phyloP scores from a whole-genome alignment of 2,113 vertebrate genomes.

The Peromyscus maniculatus region DNA sequence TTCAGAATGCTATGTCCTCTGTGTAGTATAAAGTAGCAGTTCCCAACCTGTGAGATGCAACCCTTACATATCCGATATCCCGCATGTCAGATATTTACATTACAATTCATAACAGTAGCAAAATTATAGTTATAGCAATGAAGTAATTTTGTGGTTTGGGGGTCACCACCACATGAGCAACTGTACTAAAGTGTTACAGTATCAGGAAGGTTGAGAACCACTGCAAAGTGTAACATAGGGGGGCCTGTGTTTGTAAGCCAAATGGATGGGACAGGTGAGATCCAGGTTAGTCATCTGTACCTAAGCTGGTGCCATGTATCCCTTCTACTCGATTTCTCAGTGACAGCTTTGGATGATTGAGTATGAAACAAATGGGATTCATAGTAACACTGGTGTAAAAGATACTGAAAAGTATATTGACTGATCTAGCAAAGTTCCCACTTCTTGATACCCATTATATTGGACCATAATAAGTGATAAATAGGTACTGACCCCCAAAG shows the following conservation, averaged over 20 bases:
- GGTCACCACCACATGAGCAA: background rate
- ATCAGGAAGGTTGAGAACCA: background rate
- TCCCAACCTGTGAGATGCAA: background rate
- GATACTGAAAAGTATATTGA: background rate
- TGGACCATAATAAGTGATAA: background rate
- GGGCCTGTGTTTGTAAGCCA: background rate
- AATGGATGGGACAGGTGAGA: background rate
- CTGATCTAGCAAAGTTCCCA: background rate
- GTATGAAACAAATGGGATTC: background rate
- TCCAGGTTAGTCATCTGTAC: too few species aligned
- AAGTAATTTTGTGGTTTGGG: background rate
- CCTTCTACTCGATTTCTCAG: background rate
- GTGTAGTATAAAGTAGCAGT: background rate
- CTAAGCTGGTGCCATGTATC: background rate
- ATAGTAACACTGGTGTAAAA: background rate
- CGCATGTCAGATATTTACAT: background rate
- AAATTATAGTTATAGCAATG: background rate
- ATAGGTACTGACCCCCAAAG: background rate
- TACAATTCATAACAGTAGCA: background rate
- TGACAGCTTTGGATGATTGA: background rate
- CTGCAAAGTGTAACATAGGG: background rate
- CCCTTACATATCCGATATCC: background rate
- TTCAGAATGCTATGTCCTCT: background rate
- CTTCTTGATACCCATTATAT: background rate
- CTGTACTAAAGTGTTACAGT: background rate